Evolutionary conservation across 1,140 invertebrate species (phyloP), one percentile per base, ranked within the genome.

Genomic region (Caenorhabditis brenneri): DNA sequence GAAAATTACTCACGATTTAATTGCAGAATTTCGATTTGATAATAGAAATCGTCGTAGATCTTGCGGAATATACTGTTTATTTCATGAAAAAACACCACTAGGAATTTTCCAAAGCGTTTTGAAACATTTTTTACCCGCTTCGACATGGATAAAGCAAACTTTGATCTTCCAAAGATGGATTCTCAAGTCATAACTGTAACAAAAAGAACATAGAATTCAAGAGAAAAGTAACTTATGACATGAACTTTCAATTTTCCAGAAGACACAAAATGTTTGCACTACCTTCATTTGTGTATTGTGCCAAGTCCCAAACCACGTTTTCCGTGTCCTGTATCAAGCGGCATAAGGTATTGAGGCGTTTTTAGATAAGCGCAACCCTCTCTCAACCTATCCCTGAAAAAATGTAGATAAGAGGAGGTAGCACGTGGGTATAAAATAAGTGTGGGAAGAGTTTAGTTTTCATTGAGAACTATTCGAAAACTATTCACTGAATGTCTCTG

Each of bases 371-470:
- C 2, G 10, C 10, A n/a, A n/a, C 19, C n/a, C 65, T n/a, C n/a
- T n/a, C 33, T 65, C 29, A 65, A 65, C 65, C 36, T 74, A 74
- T 74, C 65, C n/a, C 9, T 74, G 65, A 74, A n/a, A 74, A 19
- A 22, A 1, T 24, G 22, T 10, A 24, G 65, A 74, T 74, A 74
- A 74, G 65, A n/a, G 0, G n/a, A 15, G 19, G n/a, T 7, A 42
- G 36, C 65, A 74, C 36, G 65, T 74, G 65, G 36, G 33, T 74
- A 74, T 74, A 74, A 46, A 74, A 74, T 24, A 74, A 9, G 1
- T 2, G 10, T 4, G 65, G n/a, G 36, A 42, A 74, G 36, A 24
- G 36, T 39, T 29, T 42, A 74, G 65, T 74, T 36, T 16, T 19
- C 58, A 60, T 12, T 65, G 0, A 27, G 27, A 55, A 55, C 7